Base-by-base conservation (phyloP, 2,888 invertebrate species). In the Diachrysia chrysitis region DNA sequence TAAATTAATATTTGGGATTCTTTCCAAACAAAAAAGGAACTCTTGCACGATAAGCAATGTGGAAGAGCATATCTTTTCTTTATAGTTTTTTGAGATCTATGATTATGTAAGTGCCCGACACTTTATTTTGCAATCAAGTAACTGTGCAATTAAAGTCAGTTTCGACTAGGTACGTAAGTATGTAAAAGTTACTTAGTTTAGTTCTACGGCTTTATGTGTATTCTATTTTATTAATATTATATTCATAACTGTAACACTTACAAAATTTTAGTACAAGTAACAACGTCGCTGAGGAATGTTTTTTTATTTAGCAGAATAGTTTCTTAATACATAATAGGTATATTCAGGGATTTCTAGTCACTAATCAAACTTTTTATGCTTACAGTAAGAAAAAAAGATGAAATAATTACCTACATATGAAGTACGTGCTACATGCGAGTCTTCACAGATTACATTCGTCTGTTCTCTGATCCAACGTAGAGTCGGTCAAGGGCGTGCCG, bases 391-490 rank as follows among this genome's bases (percentile, higher is more conserved):
- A 19, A 48, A 19, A 48, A 48, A 51, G 4, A 19, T 51, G 48
- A 10, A 19, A 51, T 51, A 51, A 51, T 51, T 21, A 19, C 19
- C 10, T 51, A 51, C 21, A 21, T 42, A 42, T 42, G 42, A 16
- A n/a, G 42, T 21, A 51, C 48, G 48, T 51, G 48, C 48, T 21
- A 51, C 48, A 21, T 4, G 21, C 48, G 4, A 10, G 12, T 21
- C 19, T 51, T 51, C 21, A 51, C 48, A 51, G 48, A 51, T 51
- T 51, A 51, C 48, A 51, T 51, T 51, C 48, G 21, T 51, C 48
- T 51, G 48, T 51, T 51, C 14, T 21, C 48, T 21, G 21, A 51
- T 51, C 48, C 48, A 51, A 19, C 19, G 48, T 9, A 51, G 48
- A 51, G 48, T 51, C 48, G 48, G 48, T 51, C 48, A 51, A 51